These are phyloP conservation scores for Steatornis caripensis DNA, from an alignment of 2,113 vertebrate species.

Conservation along the genomic window DNA sequence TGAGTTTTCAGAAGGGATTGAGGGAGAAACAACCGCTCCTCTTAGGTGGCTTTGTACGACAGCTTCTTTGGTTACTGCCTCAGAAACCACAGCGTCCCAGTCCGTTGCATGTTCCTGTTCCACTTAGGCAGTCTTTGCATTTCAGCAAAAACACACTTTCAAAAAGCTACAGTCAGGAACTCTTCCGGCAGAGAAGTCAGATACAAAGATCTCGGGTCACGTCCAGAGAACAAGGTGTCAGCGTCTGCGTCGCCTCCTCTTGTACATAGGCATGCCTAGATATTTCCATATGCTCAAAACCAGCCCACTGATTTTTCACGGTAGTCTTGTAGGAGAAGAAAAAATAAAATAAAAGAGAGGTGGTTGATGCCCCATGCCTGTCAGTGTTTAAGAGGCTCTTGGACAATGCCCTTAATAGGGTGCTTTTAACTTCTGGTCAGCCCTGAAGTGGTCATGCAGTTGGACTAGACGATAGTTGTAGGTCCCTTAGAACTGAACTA, in stretches of 20 bases:
- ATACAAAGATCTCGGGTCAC: neutral
- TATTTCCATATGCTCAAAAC: neutral
- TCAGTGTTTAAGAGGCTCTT: neutral
- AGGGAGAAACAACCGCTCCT: neutral
- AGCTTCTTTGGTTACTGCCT: neutral
- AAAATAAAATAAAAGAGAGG: too few species aligned
- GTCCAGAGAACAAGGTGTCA: neutral
- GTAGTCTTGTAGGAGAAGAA: too few species aligned
- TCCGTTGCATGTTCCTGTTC: neutral
- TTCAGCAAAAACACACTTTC: neutral
- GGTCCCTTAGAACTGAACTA: neutral
- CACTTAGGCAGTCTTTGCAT: neutral
- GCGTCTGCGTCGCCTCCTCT: neutral
- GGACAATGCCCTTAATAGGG: neutral
- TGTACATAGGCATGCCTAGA: rapidly evolving
- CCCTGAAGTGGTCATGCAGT: neutral
- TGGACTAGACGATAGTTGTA: neutral
- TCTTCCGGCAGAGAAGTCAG: neutral
- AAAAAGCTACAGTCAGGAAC: neutral
- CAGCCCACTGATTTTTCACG: neutral
- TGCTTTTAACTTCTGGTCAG: neutral
- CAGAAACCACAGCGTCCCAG: neutral
- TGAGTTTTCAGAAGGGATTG: neutral
- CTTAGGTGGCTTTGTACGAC: neutral
- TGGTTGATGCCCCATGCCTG: rapidly evolving